Evolutionary conservation across 2,797 vertebrate species (phyloP), one percentile per base, ranked within the genome.

Genomic region (Paramormyrops hopkinsi): DNA sequence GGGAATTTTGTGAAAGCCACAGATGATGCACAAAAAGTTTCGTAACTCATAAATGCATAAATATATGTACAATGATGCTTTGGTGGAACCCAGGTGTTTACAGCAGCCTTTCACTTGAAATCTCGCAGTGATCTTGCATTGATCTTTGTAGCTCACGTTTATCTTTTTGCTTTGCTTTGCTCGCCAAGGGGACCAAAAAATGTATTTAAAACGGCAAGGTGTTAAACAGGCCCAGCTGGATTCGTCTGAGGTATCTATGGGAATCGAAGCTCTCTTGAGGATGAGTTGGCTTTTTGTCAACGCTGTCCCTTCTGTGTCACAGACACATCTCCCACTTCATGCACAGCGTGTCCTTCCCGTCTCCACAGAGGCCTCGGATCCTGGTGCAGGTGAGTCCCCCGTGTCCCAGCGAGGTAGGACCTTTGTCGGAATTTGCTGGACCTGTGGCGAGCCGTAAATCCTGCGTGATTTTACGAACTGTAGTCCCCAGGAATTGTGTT

Each of bases 261-360:
- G 44, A 44, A 48, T 41, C 0, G 82, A 6, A 48, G n/a, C n/a
- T 50, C 44, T 48, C 2, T 48, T 22, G 2, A 11, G 44, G 37
- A 4, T n/a, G 3, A 9, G 44, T 22, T 22, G 41, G 11, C 19
- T 9, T 12, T 29, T 50, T 11, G n/a, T 25, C 9, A 11, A 2
- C 11, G 44, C 0, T 85, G n/a, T 54, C 59, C 79, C 88, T 79
- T 89, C 9, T 88, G 84, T 89, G 94, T 94, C 92, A 91, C 91
- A 99, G 98, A 93, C 97, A 99, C 93, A 99, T 99, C 94, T 99
- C 98, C 9, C 97, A 99, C 95, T 99, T 99, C 93, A 99, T 99
- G 98, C 97, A 99, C 94, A 98, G 96, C 79, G 98, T 99, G 91
- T 97, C 98, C 82, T 99, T 99, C 92, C 98, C 98, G 91, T 99